These are phyloP conservation scores for Cuniculus paca DNA, from an alignment of 2,797 vertebrate species.

Conservation along the genomic window DNA sequence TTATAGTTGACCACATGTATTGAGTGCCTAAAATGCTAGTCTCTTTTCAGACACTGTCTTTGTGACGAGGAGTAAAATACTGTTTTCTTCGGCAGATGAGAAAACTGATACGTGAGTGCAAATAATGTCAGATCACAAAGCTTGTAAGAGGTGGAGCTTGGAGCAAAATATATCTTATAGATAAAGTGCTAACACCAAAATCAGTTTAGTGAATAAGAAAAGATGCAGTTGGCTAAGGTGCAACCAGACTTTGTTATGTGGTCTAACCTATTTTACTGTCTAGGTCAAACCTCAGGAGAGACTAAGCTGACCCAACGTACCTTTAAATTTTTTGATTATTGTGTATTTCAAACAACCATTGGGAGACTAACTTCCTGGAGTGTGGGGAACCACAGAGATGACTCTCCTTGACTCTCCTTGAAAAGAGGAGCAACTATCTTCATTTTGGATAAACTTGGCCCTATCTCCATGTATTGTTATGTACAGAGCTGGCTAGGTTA, in stretches of 20 bases:
- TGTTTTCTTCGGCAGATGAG: background rate
- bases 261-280: background rate
- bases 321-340: constrained; percentile 4
- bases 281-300: background rate
- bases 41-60: constrained; percentile 1
- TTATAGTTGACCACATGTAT: background rate
- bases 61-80: background rate
- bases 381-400: no score
- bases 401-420: no score
- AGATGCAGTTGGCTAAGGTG: background rate
- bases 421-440: no score
- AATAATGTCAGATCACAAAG: background rate
- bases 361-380: background rate
- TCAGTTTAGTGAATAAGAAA: background rate
- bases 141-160: background rate
- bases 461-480: no score
- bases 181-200: background rate
- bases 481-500: no score
- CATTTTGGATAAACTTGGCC: no score
- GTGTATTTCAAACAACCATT: background rate
- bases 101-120: background rate
- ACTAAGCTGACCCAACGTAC: background rate
- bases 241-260: background rate
- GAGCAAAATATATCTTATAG: background rate
- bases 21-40: background rate